Conservation (phyloP, 1,140 invertebrate genomes). For the Saccostrea cuccullata region DNA sequence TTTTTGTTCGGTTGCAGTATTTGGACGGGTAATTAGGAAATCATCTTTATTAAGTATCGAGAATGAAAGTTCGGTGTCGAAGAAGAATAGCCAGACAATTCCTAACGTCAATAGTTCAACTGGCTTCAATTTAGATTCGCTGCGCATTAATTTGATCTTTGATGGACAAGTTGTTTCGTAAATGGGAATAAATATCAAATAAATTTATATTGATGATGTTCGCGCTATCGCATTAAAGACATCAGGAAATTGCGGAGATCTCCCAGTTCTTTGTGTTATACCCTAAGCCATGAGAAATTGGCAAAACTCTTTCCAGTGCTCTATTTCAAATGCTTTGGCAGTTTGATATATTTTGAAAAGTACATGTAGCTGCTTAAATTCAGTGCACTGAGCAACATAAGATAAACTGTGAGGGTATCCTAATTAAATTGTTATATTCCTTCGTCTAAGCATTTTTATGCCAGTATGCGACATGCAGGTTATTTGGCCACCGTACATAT, state of each 20-base stretch:
- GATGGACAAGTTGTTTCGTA: slow-evolving; percentile 6
- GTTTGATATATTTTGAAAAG: too few relatives aligned
- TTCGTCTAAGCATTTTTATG: too few relatives aligned
- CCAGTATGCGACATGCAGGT: too few relatives aligned
- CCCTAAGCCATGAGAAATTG: neutral
- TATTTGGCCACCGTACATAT: too few relatives aligned
- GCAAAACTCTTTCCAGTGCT: neutral
- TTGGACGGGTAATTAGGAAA: neutral
- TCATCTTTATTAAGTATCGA: neutral
- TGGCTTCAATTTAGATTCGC: slow-evolving; percentile 5
- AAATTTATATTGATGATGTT: neutral
- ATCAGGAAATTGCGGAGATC: slow-evolving; percentile 2
- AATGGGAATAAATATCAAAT: slow-evolving; percentile 13
- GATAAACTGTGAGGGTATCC: too few relatives aligned
- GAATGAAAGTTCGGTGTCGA: neutral
- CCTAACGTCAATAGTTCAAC: neutral
- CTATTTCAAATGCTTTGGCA: neutral
- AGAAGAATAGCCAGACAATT: neutral
- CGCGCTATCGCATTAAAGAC: neutral
- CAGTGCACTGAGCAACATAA: too few relatives aligned
- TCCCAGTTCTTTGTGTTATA: neutral
- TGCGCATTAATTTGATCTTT: neutral
- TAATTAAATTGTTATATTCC: too few relatives aligned
- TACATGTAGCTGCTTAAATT: too few relatives aligned
- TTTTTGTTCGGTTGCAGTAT: too few relatives aligned